These are phyloP conservation scores for Paedocypris sp. DNA, from an alignment of 2,113 vertebrate species.

Conservation along the genomic window DNA sequence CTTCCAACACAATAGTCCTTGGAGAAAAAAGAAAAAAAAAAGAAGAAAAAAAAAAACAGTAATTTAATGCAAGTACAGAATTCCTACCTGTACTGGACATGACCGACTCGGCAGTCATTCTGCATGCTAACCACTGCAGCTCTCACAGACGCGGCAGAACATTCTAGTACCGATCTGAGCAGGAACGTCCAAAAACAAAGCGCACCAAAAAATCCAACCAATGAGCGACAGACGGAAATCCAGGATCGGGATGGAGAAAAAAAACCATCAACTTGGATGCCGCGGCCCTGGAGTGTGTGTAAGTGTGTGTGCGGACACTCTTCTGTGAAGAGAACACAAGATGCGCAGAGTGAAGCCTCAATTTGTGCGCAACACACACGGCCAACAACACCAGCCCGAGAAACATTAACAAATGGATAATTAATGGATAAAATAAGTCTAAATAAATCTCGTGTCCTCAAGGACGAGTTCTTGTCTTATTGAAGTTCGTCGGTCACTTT, in stretches of 20 bases:
- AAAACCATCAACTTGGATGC: conserved; percentile 9
- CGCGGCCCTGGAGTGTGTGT: conserved; percentile 41
- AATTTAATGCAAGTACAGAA: background rate
- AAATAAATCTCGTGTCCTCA: no score
- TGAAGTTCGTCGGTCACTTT: background rate
- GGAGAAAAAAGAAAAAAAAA: background rate
- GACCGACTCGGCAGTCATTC: conserved; percentile 73
- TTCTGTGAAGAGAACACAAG: conserved; percentile 92
- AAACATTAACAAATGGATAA: no score
- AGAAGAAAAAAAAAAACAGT: no score
- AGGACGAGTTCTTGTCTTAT: background rate
- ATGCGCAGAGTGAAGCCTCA: conserved; percentile 75
- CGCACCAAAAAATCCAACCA: conserved; percentile 36
- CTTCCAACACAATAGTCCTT: background rate
- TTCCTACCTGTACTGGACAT: conserved; percentile 95
- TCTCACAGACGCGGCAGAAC: conserved; percentile 75
- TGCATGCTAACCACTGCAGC: conserved; percentile 70
- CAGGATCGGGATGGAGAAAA: background rate
- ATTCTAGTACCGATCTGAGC: conserved; percentile 66
- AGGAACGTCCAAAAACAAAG: conserved; percentile 45
- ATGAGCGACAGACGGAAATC: background rate
- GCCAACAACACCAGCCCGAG: no score
- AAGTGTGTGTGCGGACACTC: conserved; percentile 46
- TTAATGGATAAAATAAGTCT: no score
- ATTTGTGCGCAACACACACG: conserved; percentile 56